Evolutionary conservation across 2,888 invertebrate genomes (phyloP), one percentile per base, ranked within the genome.

Genomic region (Hoplodrina blanda): DNA sequence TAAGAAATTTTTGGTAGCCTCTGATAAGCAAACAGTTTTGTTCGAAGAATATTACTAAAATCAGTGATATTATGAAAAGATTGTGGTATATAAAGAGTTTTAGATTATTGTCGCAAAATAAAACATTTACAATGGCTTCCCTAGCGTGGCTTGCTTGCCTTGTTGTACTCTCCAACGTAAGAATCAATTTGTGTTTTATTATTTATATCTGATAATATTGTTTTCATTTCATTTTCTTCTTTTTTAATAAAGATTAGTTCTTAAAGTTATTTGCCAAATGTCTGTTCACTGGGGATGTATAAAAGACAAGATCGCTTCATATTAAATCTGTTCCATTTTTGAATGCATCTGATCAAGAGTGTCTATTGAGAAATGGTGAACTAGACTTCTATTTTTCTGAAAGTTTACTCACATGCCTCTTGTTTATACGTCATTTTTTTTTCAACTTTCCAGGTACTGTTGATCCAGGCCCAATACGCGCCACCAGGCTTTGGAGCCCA

Each of bases 161-260:
- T 6, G 73, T 91, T 52, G 73, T 92, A 17, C 78, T 91, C 61
- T 80, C 87, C 61, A 87, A 90, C 85, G 92, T 93, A 89, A 92
- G 92, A 68, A 61, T 46, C 10, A 37, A 61, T 54, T 44, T 44
- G 11, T 53, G 7, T 20, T 61, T 56, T 11, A 49, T 41, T 52
- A 25, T 49, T 41, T 11, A 33, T 20, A 41, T n/a, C 7, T 15
- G 6, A 13, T 17, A 17, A 25, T 41, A n/a, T 11, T 10, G 15
- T 33, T 44, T 54, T 44, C 19, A 17, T 15, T 37, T 13, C 5
- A 13, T 25, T 25, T 25, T 25, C 25, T 13, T 56, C 4, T 19
- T 37, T 57, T 20, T 17, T 6, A 17, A 17, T 46, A 17, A 46
- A 4, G 46, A 46, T 46, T 17, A 37, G 33, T 46, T 46, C 8